Base-by-base conservation (phyloP, 2,888 invertebrate species). In the Eristalis pertinax region DNA sequence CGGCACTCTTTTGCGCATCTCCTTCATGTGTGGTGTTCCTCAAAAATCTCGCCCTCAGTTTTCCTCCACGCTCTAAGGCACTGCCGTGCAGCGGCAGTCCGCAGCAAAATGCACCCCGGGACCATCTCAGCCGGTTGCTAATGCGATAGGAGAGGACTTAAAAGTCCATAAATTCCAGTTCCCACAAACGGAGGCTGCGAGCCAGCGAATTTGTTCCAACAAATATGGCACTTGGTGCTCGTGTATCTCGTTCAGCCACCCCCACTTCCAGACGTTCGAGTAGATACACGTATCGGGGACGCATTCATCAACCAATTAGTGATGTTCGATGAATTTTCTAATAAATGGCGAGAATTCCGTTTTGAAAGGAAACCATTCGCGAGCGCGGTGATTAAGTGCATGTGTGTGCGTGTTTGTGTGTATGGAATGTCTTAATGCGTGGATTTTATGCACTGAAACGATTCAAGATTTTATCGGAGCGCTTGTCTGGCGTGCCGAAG, bases 221-320 rank as follows among this genome's bases (percentile, higher is more conserved):
- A 43, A 43, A 43, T 43, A 43, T 43, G 50, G 50, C 38, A 58
- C 60, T 70, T 35, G 67, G 63, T 32, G n/a, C 29, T 63, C 32
- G 32, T 63, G 63, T 19, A 63, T 41, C 22, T 38, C 74, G 60
- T 50, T 38, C 67, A 43, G 43, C 29, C 41, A 24, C 29, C 22
- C 35, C 5, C 29, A 15, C 22, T 4, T 3, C 19, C 24, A 43
- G 56, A 0, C 68, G 13, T 10, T 22, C 3, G 68, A 24, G 24
- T 43, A 43, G 32, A 22, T 56, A 38, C 63, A 26, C 15, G 19
- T 68, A 81, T 76, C 60, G 35, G 65, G 73, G 75, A 63, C 73
- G 72, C 83, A 83, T 78, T 73, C 68, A 77, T 84, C 78, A 84
- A 43, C 43, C 84, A 84, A 84, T 84, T 84, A 84, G 84, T 63